phyloP scores from a whole-genome alignment of 53 echinoderm and acorn worm species.

The Luidia sarsii region DNA sequence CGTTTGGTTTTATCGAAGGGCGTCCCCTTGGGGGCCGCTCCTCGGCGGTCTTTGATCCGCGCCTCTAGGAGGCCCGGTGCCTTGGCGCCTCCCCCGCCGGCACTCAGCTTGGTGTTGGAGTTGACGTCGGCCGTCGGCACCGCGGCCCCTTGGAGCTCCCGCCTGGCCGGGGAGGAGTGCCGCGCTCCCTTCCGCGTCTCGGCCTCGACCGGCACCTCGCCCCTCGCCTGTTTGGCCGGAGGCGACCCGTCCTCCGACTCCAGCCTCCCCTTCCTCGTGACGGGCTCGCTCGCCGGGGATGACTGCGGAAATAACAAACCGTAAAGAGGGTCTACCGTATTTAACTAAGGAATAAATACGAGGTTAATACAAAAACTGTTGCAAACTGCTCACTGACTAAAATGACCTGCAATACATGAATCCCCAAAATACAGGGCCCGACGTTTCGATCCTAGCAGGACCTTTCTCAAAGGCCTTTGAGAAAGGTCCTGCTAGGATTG shows the following conservation, averaged over 20 bases:
- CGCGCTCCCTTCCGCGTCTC: background rate
- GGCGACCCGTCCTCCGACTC: constrained; percentile 5
- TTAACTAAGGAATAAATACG: no score
- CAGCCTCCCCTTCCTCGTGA: constrained; percentile 11
- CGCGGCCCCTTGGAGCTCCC: background rate
- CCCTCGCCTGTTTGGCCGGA: background rate
- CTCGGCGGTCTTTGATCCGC: constrained; percentile 11
- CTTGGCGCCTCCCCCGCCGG: constrained; percentile 1
- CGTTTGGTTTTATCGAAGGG: background rate
- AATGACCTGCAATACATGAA: no score
- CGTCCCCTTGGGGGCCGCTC: background rate
- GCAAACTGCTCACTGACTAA: no score
- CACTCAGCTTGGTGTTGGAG: constrained; percentile 4
- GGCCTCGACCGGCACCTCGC: background rate
- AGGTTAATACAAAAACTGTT: no score
- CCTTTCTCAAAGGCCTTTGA: no score
- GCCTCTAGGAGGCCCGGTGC: background rate
- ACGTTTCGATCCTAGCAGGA: no score
- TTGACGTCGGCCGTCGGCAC: constrained; percentile 6
- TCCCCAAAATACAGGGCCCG: no score
- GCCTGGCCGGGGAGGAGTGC: background rate
- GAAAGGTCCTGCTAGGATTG: no score
- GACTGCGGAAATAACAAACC: constrained; percentile 38
- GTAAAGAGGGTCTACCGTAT: no score
- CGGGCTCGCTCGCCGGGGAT: background rate